Base-by-base conservation (phyloP, 2,888 invertebrate genomes). In the Cheiracanthium punctorium region DNA sequence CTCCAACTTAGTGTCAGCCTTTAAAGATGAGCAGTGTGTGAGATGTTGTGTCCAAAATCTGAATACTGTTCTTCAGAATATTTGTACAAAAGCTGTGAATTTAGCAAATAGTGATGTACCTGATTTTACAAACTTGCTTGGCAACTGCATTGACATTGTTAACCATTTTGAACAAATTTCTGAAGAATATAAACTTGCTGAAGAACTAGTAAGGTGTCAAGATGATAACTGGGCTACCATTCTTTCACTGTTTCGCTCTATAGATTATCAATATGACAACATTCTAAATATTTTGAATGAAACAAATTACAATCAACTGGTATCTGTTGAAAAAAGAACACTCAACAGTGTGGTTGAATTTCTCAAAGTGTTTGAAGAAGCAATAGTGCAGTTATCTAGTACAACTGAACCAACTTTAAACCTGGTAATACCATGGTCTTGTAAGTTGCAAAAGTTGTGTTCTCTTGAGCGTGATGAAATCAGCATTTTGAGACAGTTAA, bases 171-270 rank as follows among this genome's bases (percentile, higher is more conserved):
- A 87, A 1, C 65, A 70, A 20, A 75, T 80, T 29, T 69, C 48
- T 30, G 72, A 76, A 0, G 32, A 72, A 10, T 72, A 64, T 67
- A 71, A 74, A 37, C 29, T 87, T 4, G 65, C 80, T 0, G 76
- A 87, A 48, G 69, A 74, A 20, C 64, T 81, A 1, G 33, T 37
- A 4, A 80, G 67, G 37, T 81, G 81, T 14, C 30, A 52, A 17
- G 80, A 81, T 32, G 77, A 87, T 20, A 87, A 81, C n/a, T 87
- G 86, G 86, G 76, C 76, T 2, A 76, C 86, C 14, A 72, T 87
- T 37, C 48, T 87, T 7, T 58, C 72, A n/a, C 32, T 87, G 33
- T 87, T 87, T 32, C 58, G 81, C 7, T 87, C 76, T 20, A 73
- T 87, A 10, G 58, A 87, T 30, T 37, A 41, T 33, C 86, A 87